Base-by-base conservation (phyloP, 2,797 vertebrate genomes). In the Esox masquinongy region DNA sequence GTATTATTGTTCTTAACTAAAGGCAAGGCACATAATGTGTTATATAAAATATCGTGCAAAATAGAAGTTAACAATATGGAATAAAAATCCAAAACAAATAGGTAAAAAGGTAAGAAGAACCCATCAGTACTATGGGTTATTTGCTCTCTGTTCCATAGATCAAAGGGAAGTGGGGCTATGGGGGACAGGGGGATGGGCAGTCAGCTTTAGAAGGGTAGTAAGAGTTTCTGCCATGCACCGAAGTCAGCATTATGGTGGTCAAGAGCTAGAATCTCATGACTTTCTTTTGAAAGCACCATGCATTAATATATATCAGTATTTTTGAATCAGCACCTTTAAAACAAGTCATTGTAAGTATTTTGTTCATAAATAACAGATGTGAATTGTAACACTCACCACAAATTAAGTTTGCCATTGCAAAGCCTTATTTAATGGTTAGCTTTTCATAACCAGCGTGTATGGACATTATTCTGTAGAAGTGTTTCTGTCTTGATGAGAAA, bases 1-100 rank as follows among this genome's bases (percentile, higher is more conserved):
- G 81, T 86, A 86, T 93, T 95, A 92, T 94, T 95, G 91, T 95
- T 94, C 90, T 92, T 94, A 94, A 94, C 94, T 92, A 93, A 95
- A 96, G 94, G 95, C 96, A 98, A 99, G 97, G 97, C 97, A 99
- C 97, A 95, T 97, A 94, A 96, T 95, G 96, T 97, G 96, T 94
- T 96, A 94, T 89, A 95, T 91, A 95, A 96, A 96, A 94, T 92
- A 92, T 93, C 96, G 96, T 98, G 97, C 96, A 99, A 97, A 98
- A 93, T 93, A 94, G 90, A 94, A 88, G 85, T 86, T 80, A 91
- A 87, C 80, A 90, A 86, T 78, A 87, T 82, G 80, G 84, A 86
- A 83, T 88, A 85, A 81, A 90, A 89, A 86, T 86, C 70, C 77
- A 91, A 47, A 91, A 88, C 82, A 83, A 87, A 88, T 43, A 83